These are phyloP conservation scores for Sturnira hondurensis DNA, from an alignment of 2,113 vertebrate genomes.

Conservation along the genomic window DNA sequence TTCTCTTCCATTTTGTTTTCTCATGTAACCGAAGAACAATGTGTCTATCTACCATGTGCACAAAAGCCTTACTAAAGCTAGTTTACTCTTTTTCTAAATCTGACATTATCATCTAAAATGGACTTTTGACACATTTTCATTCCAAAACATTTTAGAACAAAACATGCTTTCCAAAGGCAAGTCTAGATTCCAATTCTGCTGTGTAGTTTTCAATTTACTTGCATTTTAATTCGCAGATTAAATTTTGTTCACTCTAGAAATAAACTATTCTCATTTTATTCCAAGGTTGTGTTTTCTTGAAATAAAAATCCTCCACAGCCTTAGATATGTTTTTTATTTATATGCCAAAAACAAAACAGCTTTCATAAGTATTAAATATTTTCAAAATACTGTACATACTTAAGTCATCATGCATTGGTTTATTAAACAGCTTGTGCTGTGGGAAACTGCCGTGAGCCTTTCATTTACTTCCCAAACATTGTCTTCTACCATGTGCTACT, in stretches of 20 bases:
- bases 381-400: background rate
- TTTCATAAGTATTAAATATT: slow-evolving; percentile 12
- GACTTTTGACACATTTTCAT: background rate
- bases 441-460: background rate
- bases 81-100: background rate
- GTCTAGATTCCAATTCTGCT: background rate
- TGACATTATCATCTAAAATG: background rate
- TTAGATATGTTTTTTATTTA: background rate
- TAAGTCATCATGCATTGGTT: background rate
- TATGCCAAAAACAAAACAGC: background rate
- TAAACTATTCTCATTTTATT: background rate
- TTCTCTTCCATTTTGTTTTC: background rate
- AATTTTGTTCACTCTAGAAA: background rate
- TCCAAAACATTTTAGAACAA: background rate
- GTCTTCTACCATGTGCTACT: background rate
- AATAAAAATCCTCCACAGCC: background rate
- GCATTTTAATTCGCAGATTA: background rate
- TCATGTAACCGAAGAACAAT: background rate
- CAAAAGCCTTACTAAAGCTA: background rate
- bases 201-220: background rate
- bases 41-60: background rate
- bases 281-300: background rate
- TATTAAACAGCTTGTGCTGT: background rate
- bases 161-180: background rate
- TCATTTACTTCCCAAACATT: background rate